Conservation (phyloP, 2,888 invertebrate species). For the Luffia ferchaultella region DNA sequence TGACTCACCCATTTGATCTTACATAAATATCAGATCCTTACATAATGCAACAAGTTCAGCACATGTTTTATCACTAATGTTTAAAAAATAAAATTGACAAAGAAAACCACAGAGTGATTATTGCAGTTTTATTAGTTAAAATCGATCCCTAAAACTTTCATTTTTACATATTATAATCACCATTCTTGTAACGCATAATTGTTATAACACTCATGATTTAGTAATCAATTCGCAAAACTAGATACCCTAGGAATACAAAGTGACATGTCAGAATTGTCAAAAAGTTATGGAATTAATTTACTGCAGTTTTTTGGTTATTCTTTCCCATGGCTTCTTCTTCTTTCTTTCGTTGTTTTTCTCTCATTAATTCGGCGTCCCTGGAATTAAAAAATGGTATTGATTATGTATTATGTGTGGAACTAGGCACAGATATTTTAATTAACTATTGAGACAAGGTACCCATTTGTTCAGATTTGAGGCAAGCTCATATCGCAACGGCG, state of each 20-base stretch:
- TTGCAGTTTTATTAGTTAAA: slow-evolving; percentile 23
- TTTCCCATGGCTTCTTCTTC: slow-evolving; percentile 53
- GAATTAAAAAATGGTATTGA: slow-evolving; percentile 30
- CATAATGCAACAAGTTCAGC: slow-evolving; percentile 26
- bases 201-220: slow-evolving; percentile 1
- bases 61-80: slow-evolving; percentile 13
- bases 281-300: slow-evolving; percentile 27
- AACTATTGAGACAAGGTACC: too few species aligned
- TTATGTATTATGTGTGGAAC: too few species aligned
- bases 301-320: slow-evolving; percentile 33
- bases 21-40: slow-evolving; percentile 21
- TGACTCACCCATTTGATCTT: slow-evolving; percentile 23
- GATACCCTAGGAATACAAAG: neutral
- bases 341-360: slow-evolving; percentile 86
- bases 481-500: too few species aligned
- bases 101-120: slow-evolving; percentile 30
- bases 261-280: neutral
- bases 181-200: too few species aligned
- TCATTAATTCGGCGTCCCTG: slow-evolving; percentile 89
- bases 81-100: slow-evolving; percentile 23
- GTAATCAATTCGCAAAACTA: neutral
- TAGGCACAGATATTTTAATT: too few species aligned
- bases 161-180: slow-evolving; percentile 23
- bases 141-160: slow-evolving; percentile 27
- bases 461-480: too few species aligned